Conservation (phyloP, 2,888 invertebrate species). For the Epinotia bilunana region DNA sequence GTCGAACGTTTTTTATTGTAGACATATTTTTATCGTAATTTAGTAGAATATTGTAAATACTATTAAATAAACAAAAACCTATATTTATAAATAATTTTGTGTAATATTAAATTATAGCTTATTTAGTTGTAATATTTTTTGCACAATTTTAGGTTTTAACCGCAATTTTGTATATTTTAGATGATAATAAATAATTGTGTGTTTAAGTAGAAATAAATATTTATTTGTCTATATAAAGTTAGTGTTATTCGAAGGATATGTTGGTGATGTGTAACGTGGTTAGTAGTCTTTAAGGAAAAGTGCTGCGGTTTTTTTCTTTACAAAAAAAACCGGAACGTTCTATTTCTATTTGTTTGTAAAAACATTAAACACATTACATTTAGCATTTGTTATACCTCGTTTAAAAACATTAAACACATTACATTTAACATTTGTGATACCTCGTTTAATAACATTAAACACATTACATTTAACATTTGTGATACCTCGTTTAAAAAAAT, state of each 20-base stretch:
- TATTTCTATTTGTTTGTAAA: no score
- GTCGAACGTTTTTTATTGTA: conserved; percentile 38
- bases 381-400: no score
- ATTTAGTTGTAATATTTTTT: conserved; percentile 40
- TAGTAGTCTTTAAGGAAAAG: background rate
- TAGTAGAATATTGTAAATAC: conserved; percentile 45
- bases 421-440: no score
- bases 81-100: conserved; percentile 42
- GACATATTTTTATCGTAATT: conserved; percentile 33
- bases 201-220: conserved; percentile 36
- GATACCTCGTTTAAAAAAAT: no score
- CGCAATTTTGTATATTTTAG: conserved; percentile 39
- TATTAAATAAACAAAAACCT: conserved; percentile 40
- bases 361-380: no score
- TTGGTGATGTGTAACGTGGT: background rate
- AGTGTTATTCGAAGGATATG: conserved; percentile 4
- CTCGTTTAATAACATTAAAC: no score
- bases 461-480: no score
- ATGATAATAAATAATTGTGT: conserved; percentile 31
- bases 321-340: no score
- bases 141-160: conserved; percentile 43
- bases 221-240: conserved; percentile 34
- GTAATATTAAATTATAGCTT: conserved; percentile 40
- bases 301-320: background rate
- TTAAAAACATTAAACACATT: no score